Percentiles rank a stretch among this genome's conserved stretches.
phyloP scores from a whole-genome alignment of 2,888 invertebrate species.

The Aspidiotus rigidus region DNA sequence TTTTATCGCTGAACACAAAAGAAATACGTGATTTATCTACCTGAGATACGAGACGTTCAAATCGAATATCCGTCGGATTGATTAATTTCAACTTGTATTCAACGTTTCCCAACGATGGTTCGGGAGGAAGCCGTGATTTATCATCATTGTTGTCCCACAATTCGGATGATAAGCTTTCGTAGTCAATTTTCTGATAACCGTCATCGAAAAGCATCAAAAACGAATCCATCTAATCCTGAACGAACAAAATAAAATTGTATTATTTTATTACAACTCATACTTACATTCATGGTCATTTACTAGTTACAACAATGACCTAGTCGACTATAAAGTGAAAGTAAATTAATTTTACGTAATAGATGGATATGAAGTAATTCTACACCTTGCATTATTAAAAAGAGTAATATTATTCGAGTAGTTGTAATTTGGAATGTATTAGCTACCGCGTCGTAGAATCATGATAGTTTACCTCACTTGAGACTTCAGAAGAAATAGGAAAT shows the following conservation, averaged over 20 bases:
- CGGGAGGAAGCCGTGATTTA: conserved; percentile 62
- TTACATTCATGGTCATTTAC: too few relatives aligned
- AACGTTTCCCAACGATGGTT: conserved; percentile 87
- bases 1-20: not conserved
- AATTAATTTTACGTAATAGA: too few relatives aligned
- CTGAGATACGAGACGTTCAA: conserved; percentile 96
- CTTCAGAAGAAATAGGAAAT: too few relatives aligned
- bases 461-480: too few relatives aligned
- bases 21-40: conserved; percentile 42
- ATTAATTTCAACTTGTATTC: conserved; percentile 94
- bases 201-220: conserved; percentile 75
- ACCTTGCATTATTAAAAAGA: too few relatives aligned
- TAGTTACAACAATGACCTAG: too few relatives aligned
- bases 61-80: conserved; percentile 78
- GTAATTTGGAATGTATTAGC: too few relatives aligned
- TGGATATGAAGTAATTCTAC: too few relatives aligned
- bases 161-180: conserved; percentile 41
- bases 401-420: too few relatives aligned
- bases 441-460: too few relatives aligned
- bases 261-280: too few relatives aligned
- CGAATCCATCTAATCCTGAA: conserved; percentile 57
- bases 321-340: too few relatives aligned
- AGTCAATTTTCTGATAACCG: conserved; percentile 44
- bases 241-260: not conserved
- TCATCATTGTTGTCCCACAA: conserved; percentile 44